Percentiles rank a stretch among this genome's conserved stretches.
phyloP scores from a whole-genome alignment of 2,797 vertebrate genomes.

The Darevskia nairensis region DNA sequence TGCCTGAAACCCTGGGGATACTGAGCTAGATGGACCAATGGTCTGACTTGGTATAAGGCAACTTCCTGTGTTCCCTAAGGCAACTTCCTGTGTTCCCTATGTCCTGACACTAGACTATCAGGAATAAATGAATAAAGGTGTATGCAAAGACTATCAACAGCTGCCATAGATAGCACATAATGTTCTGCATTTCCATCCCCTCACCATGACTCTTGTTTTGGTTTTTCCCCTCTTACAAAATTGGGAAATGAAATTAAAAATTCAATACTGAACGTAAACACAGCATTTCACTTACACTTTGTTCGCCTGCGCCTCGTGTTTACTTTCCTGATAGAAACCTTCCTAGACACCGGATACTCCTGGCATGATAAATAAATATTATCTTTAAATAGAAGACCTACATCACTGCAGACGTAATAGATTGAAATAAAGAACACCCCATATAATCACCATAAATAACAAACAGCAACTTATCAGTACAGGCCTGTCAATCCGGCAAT shows the following conservation, averaged over 20 bases:
- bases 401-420: conserved; percentile 68
- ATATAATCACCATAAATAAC: conserved; percentile 55
- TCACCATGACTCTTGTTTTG: conserved; percentile 56
- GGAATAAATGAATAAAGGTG: conserved; percentile 7
- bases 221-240: conserved; percentile 69
- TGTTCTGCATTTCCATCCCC: conserved; percentile 46
- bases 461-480: conserved; percentile 48
- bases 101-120: not conserved
- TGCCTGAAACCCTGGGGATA: too few species aligned
- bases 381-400: conserved; percentile 72
- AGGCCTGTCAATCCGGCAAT: not conserved
- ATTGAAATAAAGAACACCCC: conserved; percentile 53
- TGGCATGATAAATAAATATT: conserved; percentile 74
- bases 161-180: not conserved
- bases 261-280: conserved; percentile 75
- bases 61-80: too few species aligned
- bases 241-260: conserved; percentile 77
- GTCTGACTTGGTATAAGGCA: too few species aligned
- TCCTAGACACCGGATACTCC: conserved; percentile 67
- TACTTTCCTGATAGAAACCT: conserved; percentile 74
- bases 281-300: conserved; percentile 64
- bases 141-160: not conserved
- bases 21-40: too few species aligned
- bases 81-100: too few species aligned
- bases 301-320: conserved; percentile 67